Base-by-base conservation (phyloP, 2,113 vertebrate species). In the Laticauda laticaudata region DNA sequence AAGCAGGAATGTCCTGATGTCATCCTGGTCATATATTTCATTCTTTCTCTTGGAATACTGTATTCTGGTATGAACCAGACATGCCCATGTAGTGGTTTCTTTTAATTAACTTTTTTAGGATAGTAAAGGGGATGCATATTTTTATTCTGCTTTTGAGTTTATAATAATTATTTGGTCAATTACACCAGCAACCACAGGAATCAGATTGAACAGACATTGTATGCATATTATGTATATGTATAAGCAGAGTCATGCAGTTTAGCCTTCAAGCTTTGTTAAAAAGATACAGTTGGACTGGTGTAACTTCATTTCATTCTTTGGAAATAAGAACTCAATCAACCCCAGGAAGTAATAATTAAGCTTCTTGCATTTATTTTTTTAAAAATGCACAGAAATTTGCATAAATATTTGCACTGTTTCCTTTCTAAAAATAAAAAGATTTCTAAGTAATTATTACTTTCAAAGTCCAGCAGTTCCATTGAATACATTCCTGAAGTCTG, bases 321-420 rank as follows among this genome's bases (percentile, higher is more conserved):
- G 56, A 61, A 86, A 43, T 43, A 43, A 12, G 23, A 86, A 61
- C 45, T 54, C 23, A 39, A 87, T 90, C 55, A 64, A 61, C 45
- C 39, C 0, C 5, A 53, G n/a, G 26, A 7, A n/a, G 21, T 57
- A 93, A 90, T n/a, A 86, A 88, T 43, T 93, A 93, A 93, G 88
- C n/a, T 90, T 90, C 12, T 45, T 39, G 23, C 90, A 56, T 90
- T 87, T 90, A 29, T 81, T 90, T 61, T 90, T 90, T 61, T 54
- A 55, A 81, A 85, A 86, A 90, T 86, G 8, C 39, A 48, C 43
- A 90, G 75, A 89, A 93, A 93, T 86, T 90, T 86, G 51, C 14
- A 86, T 86, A 93, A 93, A 90, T 90, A 86, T 48, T 45, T 64
- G 45, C 29, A 29, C 75, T 90, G n/a, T 90, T 93, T 48, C 64